phyloP scores from a whole-genome alignment of 1,140 invertebrate species.

The Camponotus vicinus region DNA sequence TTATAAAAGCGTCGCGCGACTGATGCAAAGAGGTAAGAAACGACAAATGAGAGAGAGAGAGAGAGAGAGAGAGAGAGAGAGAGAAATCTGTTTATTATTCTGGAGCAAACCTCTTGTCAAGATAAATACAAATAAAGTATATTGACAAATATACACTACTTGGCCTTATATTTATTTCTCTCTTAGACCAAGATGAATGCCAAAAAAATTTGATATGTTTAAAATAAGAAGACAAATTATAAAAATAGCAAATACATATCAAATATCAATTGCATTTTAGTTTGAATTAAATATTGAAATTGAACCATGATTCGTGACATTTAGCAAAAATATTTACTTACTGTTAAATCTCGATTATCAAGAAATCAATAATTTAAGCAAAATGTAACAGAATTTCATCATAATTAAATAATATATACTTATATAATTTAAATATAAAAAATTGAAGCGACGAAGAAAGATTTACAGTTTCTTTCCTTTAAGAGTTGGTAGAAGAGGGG shows the following conservation, averaged over 20 bases:
- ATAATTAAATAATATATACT: conserved; percentile 1
- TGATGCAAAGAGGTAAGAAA: conserved; percentile 54
- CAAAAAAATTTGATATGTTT: neutral
- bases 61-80: conserved; percentile 18
- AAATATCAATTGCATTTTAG: neutral
- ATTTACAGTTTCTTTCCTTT: neutral
- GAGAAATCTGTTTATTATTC: conserved; percentile 15
- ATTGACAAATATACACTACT: conserved; percentile 11
- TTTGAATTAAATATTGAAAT: neutral
- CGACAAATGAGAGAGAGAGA: conserved; percentile 15
- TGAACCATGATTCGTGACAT: neutral
- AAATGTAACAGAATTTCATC: neutral
- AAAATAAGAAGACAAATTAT: neutral
- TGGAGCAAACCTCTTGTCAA: neutral
- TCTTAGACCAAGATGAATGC: neutral
- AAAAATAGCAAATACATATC: neutral
- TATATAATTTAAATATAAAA: neutral
- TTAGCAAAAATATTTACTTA: neutral
- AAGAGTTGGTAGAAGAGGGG: neutral
- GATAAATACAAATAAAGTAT: neutral
- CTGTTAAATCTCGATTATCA: neutral
- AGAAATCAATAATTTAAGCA: neutral
- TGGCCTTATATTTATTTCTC: neutral
- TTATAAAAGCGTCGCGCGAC: conserved; percentile 57
- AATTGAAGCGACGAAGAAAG: neutral